A percentile compares a stretch with the other conserved stretches of the same genome.
phyloP scores from a whole-genome alignment of 92 coral and sea anemone species.

The Muricea muricata region DNA sequence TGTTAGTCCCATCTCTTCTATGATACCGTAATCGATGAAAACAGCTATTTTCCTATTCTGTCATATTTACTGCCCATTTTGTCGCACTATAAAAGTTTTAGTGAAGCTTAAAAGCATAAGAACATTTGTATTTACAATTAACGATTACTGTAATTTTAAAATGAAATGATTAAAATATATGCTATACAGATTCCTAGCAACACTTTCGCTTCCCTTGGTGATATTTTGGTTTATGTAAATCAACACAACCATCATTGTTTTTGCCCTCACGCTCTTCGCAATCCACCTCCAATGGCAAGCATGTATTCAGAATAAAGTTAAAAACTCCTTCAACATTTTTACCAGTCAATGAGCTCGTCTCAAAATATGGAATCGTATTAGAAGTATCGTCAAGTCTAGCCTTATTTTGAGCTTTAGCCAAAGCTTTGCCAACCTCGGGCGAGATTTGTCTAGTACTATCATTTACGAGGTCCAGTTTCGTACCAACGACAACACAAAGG shows the following conservation, averaged over 20 bases:
- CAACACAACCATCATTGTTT: constrained; percentile 64
- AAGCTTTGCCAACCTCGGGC: constrained; percentile 66
- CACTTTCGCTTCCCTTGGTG: not conserved
- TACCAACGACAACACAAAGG: constrained; percentile 84
- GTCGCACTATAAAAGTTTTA: too few relatives aligned
- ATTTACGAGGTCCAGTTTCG: constrained; percentile 83
- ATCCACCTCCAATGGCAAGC: constrained; percentile 83
- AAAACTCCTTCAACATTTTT: constrained; percentile 87
- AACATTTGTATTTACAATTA: too few relatives aligned
- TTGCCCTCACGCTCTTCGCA: too few relatives aligned
- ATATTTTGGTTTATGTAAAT: constrained; percentile 4
- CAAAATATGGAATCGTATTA: constrained; percentile 78
- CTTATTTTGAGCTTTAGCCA: constrained; percentile 79
- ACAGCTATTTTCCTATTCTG: too few relatives aligned
- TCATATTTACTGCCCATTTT: too few relatives aligned
- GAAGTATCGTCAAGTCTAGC: constrained; percentile 59
- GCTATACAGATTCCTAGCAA: not conserved
- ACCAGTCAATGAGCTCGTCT: constrained; percentile 96
- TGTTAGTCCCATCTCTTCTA: too few relatives aligned
- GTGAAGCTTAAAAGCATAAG: too few relatives aligned
- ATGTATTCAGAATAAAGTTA: constrained; percentile 79
- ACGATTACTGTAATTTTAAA: not conserved
- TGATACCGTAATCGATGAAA: too few relatives aligned
- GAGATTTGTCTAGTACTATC: constrained; percentile 60
- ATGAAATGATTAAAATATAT: not conserved